phyloP scores from a whole-genome alignment of 1,140 invertebrate genomes.

The Aphaenogaster rudis region DNA sequence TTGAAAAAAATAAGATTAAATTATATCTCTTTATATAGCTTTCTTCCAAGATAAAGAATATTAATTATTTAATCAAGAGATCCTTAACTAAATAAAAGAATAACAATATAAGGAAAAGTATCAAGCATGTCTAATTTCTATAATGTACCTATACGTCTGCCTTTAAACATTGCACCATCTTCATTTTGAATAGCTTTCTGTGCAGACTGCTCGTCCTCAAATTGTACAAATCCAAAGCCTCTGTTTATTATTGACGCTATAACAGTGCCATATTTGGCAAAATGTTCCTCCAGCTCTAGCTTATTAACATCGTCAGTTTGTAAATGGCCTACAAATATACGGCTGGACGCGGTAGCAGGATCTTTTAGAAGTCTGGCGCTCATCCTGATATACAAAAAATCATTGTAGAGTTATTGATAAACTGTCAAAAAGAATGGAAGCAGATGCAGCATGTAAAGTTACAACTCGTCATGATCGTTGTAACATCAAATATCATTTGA shows the following conservation, averaged over 20 bases:
- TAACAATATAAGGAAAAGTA: not conserved
- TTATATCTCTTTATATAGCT: not conserved
- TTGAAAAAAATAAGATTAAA: constrained; percentile 41
- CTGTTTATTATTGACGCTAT: constrained; percentile 91
- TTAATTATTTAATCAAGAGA: not conserved
- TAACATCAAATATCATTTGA: not conserved
- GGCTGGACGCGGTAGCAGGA: constrained; percentile 89
- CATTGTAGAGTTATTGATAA: not conserved
- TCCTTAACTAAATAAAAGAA: not conserved
- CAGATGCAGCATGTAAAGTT: not conserved
- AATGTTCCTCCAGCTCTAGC: constrained; percentile 91
- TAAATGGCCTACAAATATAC: constrained; percentile 93
- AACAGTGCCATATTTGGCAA: constrained; percentile 91
- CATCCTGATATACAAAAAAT: constrained; percentile 74
- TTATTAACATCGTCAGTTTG: constrained; percentile 89
- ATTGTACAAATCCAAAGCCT: constrained; percentile 95
- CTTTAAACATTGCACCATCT: constrained; percentile 90
- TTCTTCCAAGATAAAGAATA: not conserved
- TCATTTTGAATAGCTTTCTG: constrained; percentile 91
- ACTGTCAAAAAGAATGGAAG: not conserved
- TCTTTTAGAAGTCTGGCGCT: constrained; percentile 89
- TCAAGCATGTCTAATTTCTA: constrained; percentile 18
- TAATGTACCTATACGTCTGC: constrained; percentile 87
- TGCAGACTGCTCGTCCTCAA: constrained; percentile 91
- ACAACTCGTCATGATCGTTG: not conserved